phyloP scores from a whole-genome alignment of 2,113 vertebrate species.

The Dendropsophus ebraccatus region DNA sequence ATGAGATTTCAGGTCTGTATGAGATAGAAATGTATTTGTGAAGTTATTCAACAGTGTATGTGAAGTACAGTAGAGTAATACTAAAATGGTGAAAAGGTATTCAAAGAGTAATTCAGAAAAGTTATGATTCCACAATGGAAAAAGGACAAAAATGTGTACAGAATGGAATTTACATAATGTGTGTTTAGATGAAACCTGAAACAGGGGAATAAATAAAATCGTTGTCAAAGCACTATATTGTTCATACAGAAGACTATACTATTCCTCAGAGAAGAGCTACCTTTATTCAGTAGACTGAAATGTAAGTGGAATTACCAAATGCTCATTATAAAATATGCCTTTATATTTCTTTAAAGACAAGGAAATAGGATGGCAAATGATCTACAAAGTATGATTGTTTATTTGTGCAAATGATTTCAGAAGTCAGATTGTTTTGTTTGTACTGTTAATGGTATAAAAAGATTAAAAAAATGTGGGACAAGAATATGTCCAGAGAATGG shows the following conservation, averaged over 20 bases:
- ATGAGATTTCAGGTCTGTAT: neutral
- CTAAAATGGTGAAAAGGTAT: too few relatives aligned
- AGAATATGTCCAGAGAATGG: neutral
- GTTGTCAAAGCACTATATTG: neutral
- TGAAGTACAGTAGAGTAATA: neutral
- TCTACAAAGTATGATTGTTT: neutral
- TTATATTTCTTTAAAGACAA: conserved; percentile 4
- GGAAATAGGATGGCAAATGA: conserved; percentile 6
- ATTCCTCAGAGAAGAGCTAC: neutral
- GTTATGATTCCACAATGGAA: neutral
- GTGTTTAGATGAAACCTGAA: neutral
- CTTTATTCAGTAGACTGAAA: neutral
- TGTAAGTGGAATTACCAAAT: neutral
- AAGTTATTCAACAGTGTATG: neutral
- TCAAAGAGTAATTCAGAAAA: too few relatives aligned
- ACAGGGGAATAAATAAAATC: neutral
- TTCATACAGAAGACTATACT: neutral
- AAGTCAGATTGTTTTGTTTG: neutral
- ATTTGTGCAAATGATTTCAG: neutral
- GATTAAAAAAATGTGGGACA: neutral
- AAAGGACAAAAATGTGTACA: neutral
- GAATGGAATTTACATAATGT: neutral
- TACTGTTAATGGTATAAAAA: conserved; percentile 12
- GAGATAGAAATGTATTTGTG: neutral
- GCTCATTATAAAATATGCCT: neutral